A percentile compares a stretch with the other conserved stretches of the same genome.
These are phyloP conservation scores for Phallusia fumigata DNA, from an alignment of 23 tunicate genomes.

Conservation along the genomic window DNA sequence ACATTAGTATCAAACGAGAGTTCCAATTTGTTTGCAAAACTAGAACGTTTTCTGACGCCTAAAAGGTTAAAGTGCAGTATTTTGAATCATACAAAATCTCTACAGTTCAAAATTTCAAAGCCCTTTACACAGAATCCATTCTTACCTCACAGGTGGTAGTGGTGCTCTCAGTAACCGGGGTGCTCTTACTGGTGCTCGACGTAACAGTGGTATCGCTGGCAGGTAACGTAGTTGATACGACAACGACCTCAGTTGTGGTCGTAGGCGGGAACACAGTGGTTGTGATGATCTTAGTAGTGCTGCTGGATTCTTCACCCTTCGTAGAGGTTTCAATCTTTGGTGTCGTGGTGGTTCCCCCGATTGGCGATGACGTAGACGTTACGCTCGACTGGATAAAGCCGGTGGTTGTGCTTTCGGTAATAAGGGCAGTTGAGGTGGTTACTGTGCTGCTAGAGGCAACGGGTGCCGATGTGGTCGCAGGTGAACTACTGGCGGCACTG, in stretches of 20 bases:
- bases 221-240: slow-evolving; percentile 21
- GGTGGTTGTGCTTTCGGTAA: neutral
- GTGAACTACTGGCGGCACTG: neutral
- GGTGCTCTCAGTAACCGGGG: neutral
- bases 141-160: neutral
- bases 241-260: slow-evolving; percentile 47
- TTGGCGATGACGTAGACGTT: slow-evolving; percentile 6
- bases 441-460: neutral
- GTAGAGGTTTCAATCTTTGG: neutral
- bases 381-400: neutral
- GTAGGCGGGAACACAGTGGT: slow-evolving; percentile 55
- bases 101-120: too few relatives aligned
- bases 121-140: neutral
- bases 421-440: slow-evolving; percentile 26
- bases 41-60: too few relatives aligned
- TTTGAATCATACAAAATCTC: too few relatives aligned
- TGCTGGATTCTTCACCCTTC: too few relatives aligned
- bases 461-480: neutral
- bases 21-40: too few relatives aligned
- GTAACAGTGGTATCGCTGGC: slow-evolving; percentile 11
- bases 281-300: neutral
- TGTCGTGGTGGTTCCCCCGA: neutral
- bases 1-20: too few relatives aligned
- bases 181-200: neutral
- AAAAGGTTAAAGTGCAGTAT: too few relatives aligned